phyloP scores from a whole-genome alignment of 2,888 invertebrate species.

The Notodonta dromedarius region DNA sequence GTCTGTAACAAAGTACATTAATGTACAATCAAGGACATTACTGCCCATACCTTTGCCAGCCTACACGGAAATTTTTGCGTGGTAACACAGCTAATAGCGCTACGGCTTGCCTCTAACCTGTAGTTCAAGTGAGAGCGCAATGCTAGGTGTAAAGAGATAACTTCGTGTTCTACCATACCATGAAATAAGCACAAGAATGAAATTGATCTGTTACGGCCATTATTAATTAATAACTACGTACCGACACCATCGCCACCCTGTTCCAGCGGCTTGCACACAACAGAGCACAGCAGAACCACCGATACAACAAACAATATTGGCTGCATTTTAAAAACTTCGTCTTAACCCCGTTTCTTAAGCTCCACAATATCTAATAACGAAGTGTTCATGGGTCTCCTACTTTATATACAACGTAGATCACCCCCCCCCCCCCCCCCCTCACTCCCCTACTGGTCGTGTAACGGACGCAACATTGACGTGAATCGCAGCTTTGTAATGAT shows the following conservation, averaged over 20 bases:
- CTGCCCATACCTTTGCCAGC: too few relatives aligned
- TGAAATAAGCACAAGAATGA: too few relatives aligned
- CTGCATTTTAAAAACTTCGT: constrained; percentile 37
- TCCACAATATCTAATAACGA: not conserved
- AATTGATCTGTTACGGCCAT: too few relatives aligned
- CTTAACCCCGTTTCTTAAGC: not conserved
- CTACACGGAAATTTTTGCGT: too few relatives aligned
- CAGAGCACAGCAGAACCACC: constrained; percentile 37
- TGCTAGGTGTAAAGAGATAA: too few relatives aligned
- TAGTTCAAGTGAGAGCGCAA: too few relatives aligned
- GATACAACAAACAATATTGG: constrained; percentile 40
- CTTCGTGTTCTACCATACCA: too few relatives aligned
- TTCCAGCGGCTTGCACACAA: constrained; percentile 50
- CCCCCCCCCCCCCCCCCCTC: not conserved
- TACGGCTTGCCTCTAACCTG: too few relatives aligned
- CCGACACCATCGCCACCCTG: constrained; percentile 32
- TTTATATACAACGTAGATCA: constrained; percentile 33
- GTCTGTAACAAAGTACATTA: constrained; percentile 21
- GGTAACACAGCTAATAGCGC: too few relatives aligned
- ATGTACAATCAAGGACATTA: too few relatives aligned
- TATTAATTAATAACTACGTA: not conserved
- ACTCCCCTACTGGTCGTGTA: not conserved
- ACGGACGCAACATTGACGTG: constrained; percentile 38
- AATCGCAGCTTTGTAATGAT: constrained; percentile 41
- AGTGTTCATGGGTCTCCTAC: not conserved